A percentile compares a stretch with the other conserved stretches of the same genome.
Conservation (phyloP, 92 coral and sea anemone genomes). For the Bergia sp. region DNA sequence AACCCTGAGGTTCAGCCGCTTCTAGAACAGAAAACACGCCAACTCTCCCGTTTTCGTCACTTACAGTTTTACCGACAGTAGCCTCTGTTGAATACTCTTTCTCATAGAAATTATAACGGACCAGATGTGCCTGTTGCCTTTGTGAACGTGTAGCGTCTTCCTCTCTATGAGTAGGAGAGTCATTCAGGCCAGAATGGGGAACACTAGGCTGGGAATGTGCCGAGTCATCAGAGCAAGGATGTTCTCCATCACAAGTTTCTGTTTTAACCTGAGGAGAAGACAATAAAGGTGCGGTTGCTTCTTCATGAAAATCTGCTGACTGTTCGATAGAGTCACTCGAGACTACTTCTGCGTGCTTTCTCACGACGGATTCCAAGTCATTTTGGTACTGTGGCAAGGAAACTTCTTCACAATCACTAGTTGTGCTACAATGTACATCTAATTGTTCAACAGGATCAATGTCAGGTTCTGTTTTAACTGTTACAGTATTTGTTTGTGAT, state of each 20-base stretch:
- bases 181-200: neutral
- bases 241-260: neutral
- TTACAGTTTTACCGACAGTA: neutral
- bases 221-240: neutral
- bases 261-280: neutral
- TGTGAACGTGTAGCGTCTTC: neutral
- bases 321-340: neutral
- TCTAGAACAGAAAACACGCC: neutral
- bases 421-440: neutral
- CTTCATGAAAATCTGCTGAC: neutral
- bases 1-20: neutral
- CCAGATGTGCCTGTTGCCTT: neutral
- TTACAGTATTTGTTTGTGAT: neutral
- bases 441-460: neutral
- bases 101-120: neutral
- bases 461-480: neutral
- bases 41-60: neutral
- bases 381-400: neutral
- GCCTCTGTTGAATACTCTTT: neutral
- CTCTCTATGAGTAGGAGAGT: neutral
- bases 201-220: neutral
- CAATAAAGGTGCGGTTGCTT: neutral
- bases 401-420: neutral
- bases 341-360: too few species aligned
- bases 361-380: neutral